Percentiles rank a stretch among this genome's conserved stretches.
phyloP scores from a whole-genome alignment of 2,797 vertebrate genomes.

The Acanthopagrus latus region DNA sequence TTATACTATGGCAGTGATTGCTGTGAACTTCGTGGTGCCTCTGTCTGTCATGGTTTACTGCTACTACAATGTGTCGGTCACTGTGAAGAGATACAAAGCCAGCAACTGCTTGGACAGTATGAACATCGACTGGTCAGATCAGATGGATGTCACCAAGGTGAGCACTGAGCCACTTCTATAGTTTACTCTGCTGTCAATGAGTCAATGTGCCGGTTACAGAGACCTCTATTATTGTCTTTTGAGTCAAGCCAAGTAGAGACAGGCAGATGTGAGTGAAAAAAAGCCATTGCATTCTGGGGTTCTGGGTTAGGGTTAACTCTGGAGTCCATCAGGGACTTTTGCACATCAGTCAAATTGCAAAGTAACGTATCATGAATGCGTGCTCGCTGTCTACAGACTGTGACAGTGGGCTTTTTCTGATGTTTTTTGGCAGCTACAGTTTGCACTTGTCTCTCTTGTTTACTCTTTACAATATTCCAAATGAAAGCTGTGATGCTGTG shows the following conservation, averaged over 20 bases:
- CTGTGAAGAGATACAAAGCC: conserved; percentile 85
- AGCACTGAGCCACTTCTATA: conserved; percentile 29
- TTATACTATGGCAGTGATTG: conserved; percentile 86
- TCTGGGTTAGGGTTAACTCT: too few species aligned
- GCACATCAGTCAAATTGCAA: too few species aligned
- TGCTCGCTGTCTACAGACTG: too few species aligned
- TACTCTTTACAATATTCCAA: not conserved
- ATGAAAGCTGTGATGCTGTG: conserved; percentile 11
- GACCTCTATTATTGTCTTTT: too few species aligned
- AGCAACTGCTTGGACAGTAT: conserved; percentile 85
- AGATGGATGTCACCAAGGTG: conserved; percentile 96
- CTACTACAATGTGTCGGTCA: conserved; percentile 92
- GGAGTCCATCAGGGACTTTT: too few species aligned
- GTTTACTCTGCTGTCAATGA: not conserved
- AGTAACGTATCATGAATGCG: too few species aligned
- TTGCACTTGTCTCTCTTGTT: not conserved
- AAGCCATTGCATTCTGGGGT: too few species aligned
- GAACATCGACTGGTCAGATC: conserved; percentile 93
- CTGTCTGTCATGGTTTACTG: conserved; percentile 96
- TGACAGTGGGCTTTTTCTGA: too few species aligned
- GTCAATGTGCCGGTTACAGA: too few species aligned
- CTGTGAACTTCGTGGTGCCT: conserved; percentile 93
- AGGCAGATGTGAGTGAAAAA: too few species aligned
- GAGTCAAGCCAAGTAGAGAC: too few species aligned
- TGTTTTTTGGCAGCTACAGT: too few species aligned